Base-by-base conservation (phyloP, 2,113 vertebrate species). In the Meriones unguiculatus region DNA sequence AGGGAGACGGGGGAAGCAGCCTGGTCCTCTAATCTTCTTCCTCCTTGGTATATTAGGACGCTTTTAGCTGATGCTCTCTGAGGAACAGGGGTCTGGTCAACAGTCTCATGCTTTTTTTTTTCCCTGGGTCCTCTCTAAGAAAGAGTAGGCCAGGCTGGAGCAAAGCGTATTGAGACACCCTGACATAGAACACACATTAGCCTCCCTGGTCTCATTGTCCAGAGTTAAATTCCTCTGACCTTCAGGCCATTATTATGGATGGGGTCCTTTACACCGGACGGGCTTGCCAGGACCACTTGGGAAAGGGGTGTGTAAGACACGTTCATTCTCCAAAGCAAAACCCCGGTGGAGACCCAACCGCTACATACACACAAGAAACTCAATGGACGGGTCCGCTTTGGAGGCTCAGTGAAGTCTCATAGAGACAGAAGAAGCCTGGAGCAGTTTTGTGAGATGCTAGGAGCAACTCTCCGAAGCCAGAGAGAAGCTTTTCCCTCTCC, bases 391-490 rank as follows among this genome's bases (percentile, higher is more conserved):
- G 54, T 69, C 46, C 81, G 77, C 80, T 96, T 95, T 93, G 67
- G 73, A 90, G 94, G 94, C 76, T 73, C 73, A n/a, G 6, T 4
- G 46, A 59, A 50, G 97, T 94, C 96, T 98, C 22, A 88, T 95
- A 77, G 57, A 94, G 77, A 80, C 52, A 91, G 96, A 94, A 97
- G 87, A 93, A 82, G 30, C 32, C 38, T 82, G 70, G 57, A 50
- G 59, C 25, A 22, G 7, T 14, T 22, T 69, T 69, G 12, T 86
- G 64, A 90, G 89, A 93, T 38, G 52, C 28, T 96, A 90, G 59
- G 38, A 25, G 11, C 67, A 57, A 91, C 91, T 96, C 98, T 97
- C 96, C 97, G 97, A 95, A 98, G 95, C 97, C 52, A 69, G 73
- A 7, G 0, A 80, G 75, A 4, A 46, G 91, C 52, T 72, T 91